Conservation (phyloP, 2,113 vertebrate species). For the Pterocles orientalis region DNA sequence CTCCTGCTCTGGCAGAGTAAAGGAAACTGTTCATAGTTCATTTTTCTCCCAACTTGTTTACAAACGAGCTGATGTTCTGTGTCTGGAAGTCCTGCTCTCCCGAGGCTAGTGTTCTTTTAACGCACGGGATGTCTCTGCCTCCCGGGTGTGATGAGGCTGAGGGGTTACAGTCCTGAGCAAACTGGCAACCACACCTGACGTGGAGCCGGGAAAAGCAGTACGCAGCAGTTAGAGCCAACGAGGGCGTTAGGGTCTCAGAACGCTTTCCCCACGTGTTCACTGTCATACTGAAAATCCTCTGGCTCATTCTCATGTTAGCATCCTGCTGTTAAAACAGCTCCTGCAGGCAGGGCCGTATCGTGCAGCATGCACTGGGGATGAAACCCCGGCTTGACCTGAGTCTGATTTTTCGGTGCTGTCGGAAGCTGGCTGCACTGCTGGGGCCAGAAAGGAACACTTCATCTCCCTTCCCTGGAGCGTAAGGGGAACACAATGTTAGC, state of each 20-base stretch:
- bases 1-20: background rate
- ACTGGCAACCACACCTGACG: too few species aligned
- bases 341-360: background rate
- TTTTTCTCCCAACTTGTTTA: background rate
- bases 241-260: background rate
- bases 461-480: background rate
- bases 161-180: background rate
- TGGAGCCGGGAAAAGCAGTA: background rate
- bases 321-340: background rate
- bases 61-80: background rate
- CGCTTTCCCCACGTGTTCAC: accelerated
- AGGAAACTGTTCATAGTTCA: background rate
- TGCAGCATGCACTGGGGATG: background rate
- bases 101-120: background rate
- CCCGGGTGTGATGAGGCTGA: background rate
- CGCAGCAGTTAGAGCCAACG: background rate
- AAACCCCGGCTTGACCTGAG: background rate
- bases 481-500: background rate
- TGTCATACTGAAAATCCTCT: background rate
- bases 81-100: background rate
- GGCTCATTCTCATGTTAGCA: background rate
- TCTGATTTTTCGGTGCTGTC: background rate
- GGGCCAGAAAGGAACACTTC: background rate
- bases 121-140: accelerated
- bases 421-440: background rate